These are phyloP conservation scores for Drosophila bipectinata DNA, from an alignment of 1,140 invertebrate species.

Conservation along the genomic window DNA sequence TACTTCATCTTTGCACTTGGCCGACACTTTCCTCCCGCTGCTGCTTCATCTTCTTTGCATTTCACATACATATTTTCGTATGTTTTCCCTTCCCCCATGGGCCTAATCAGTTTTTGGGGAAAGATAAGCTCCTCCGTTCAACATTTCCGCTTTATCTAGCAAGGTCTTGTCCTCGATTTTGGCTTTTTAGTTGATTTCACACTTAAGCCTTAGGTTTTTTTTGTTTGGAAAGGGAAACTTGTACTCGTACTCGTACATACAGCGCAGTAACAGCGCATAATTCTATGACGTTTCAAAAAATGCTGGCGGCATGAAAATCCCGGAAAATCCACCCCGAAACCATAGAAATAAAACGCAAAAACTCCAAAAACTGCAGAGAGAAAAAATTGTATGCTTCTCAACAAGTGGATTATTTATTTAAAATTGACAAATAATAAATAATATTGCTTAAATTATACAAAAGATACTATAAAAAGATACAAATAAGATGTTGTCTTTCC, in stretches of 20 bases:
- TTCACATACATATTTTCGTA: neutral
- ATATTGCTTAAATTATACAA: too few species aligned
- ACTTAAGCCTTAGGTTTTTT: conserved; percentile 1
- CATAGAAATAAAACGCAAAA: conserved; percentile 19
- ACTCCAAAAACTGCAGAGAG: conserved; percentile 12
- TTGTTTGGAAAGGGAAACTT: conserved; percentile 30
- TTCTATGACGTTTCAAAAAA: conserved; percentile 54
- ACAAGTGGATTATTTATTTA: too few species aligned
- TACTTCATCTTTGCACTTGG: conserved; percentile 76
- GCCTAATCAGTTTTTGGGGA: conserved; percentile 30
- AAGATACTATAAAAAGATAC: too few species aligned
- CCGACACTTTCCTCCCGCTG: conserved; percentile 11
- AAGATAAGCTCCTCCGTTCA: conserved; percentile 18
- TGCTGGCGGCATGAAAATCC: conserved; percentile 50
- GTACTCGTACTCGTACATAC: conserved; percentile 11
- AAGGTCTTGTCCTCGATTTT: conserved; percentile 39
- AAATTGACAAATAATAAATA: too few species aligned
- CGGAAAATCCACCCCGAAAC: conserved; percentile 71
- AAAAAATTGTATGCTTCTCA: neutral
- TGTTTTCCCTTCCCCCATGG: conserved; percentile 10
- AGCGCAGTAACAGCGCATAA: conserved; percentile 43
- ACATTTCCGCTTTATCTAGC: conserved; percentile 29
- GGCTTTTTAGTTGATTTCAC: conserved; percentile 26
- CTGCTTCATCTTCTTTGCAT: conserved; percentile 19
- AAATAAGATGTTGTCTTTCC: too few species aligned